Evolutionary conservation across 2,888 invertebrate species (phyloP).

Genomic region (Eurytoma adleriae): DNA sequence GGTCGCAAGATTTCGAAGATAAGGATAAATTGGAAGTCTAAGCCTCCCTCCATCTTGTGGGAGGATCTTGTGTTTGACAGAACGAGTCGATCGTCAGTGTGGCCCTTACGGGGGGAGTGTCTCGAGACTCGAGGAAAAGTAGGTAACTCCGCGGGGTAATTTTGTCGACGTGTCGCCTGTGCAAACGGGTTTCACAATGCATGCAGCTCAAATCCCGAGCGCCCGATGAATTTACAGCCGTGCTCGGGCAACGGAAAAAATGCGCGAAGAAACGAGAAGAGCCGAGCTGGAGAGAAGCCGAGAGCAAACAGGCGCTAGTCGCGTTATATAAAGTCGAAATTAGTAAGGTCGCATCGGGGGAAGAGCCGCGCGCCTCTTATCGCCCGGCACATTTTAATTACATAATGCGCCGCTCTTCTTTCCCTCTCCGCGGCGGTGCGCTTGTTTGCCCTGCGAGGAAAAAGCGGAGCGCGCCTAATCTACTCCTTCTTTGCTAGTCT

Average conservation of each 20-base stretch:
- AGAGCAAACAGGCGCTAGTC: conserved; percentile 28
- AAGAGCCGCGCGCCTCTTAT: conserved; percentile 56
- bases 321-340: conserved; percentile 47
- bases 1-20: too few species aligned
- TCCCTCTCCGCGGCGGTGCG: not conserved
- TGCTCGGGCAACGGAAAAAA: not conserved
- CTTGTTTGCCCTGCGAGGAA: conserved; percentile 41
- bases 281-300: not conserved
- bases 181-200: not conserved
- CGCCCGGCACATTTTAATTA: conserved; percentile 55
- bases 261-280: not conserved
- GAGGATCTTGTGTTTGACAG: too few species aligned
- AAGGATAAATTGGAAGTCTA: too few species aligned
- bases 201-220: conserved; percentile 1
- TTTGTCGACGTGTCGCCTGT: too few species aligned
- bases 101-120: too few species aligned
- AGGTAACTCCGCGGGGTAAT: too few species aligned
- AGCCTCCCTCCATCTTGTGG: too few species aligned
- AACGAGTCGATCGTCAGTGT: too few species aligned
- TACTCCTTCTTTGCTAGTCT: not conserved
- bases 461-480: conserved; percentile 14
- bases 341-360: conserved; percentile 17
- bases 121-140: too few species aligned
- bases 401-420: conserved; percentile 32
- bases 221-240: conserved; percentile 40